Base-by-base conservation (phyloP, 1,140 invertebrate species). In the Scaptomyza hsui region DNA sequence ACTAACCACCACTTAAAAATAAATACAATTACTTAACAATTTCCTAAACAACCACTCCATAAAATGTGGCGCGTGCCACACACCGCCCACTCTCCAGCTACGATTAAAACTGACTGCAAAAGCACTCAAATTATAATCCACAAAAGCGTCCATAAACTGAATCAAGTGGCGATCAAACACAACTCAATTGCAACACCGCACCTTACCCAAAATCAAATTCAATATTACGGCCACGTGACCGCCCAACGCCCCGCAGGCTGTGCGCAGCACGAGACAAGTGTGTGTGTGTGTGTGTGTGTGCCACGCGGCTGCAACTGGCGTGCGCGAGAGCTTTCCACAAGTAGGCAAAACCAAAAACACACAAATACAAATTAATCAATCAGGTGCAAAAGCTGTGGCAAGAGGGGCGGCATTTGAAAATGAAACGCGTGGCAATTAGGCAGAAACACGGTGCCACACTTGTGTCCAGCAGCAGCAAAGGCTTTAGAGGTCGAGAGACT, bases 371-470 rank as follows among this genome's bases (percentile, higher is more conserved):
- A n/a, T 37, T 37, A n/a, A 37, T 77, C 72, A 85, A 85, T 85
- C 81, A 86, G 81, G 81, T 86, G 81, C 53, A 73, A 63, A 24
- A 55, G 52, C 42, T 47, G n/a, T 45, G 16, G 41, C 47, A 13
- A 35, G 12, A 24, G 35, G 9, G 9, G 6, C 32, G 32, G 32
- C 39, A 41, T 68, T 65, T 81, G 78, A 51, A 67, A 60, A 49
- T 47, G 47, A 45, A 56, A 78, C 79, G 78, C 79, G 74, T 82
- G 79, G 73, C 79, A 82, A 82, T 82, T 82, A 82, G 78, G 48
- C 69, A 73, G 12, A 29, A 1, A 62, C 59, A 73, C 64, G 47
- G 55, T 35, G 52, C 37, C 55, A 29, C 62, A 71, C 53, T 57
- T 71, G 51, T 62, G 51, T 62, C 35, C 41, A 12, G n/a, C 4